Conservation (phyloP, 2,797 vertebrate genomes). For the Myiotriccus ornatus region DNA sequence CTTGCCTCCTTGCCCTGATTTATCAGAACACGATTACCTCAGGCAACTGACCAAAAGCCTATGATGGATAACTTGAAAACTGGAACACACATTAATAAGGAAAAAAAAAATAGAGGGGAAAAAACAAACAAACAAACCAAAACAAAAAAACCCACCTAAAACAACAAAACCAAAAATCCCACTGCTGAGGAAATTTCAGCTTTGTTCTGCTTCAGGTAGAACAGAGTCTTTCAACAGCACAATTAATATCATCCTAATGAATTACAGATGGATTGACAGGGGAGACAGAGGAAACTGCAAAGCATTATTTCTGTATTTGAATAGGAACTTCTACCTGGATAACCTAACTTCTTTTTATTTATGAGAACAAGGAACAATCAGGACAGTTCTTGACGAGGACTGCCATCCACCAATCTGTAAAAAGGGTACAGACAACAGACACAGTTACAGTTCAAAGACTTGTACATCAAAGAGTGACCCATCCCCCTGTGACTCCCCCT, state of each 20-base stretch:
- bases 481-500: neutral
- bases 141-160: neutral
- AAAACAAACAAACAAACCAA: neutral
- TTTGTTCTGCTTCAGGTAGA: neutral
- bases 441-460: constrained; percentile 16
- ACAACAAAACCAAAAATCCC: neutral
- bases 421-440: neutral
- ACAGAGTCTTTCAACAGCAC: neutral
- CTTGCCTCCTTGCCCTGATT: neutral
- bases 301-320: neutral
- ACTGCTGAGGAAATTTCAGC: neutral
- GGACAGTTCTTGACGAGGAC: neutral
- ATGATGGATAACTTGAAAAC: neutral
- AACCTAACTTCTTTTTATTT: neutral
- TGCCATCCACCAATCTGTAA: neutral
- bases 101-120: neutral
- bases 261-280: neutral
- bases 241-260: neutral
- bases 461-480: constrained; percentile 31
- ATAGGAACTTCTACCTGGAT: neutral
- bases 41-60: neutral
- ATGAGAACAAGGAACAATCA: neutral
- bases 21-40: neutral
- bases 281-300: neutral
- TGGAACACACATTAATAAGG: neutral